Percentiles rank a stretch among this genome's conserved stretches.
Conservation (phyloP, 2,888 invertebrate genomes). For the Phlogophora meticulosa region DNA sequence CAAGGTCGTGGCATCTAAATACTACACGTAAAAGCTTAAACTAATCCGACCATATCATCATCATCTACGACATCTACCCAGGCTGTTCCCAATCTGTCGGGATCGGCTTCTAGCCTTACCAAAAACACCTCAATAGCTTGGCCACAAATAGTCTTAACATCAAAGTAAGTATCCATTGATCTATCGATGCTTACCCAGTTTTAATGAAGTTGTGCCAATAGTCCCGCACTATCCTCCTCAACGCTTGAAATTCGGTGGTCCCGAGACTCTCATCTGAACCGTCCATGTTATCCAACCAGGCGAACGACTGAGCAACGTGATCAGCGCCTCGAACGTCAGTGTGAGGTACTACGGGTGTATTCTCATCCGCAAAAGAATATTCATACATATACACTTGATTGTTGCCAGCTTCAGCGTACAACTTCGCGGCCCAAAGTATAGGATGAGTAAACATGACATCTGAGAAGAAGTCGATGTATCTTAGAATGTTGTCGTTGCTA, state of each 20-base stretch:
- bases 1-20: too few species aligned
- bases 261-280: conserved; percentile 36
- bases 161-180: too few species aligned
- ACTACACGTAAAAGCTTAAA: too few species aligned
- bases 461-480: conserved; percentile 70
- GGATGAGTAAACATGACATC: conserved; percentile 68
- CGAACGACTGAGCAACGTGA: conserved; percentile 68
- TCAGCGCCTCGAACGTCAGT: conserved; percentile 65
- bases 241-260: background rate
- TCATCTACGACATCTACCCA: too few species aligned
- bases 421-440: conserved; percentile 66
- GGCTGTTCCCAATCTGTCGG: too few species aligned
- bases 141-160: too few species aligned
- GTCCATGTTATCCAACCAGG: conserved; percentile 56
- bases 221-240: conserved; percentile 54
- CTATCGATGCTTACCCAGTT: conserved; percentile 5
- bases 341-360: conserved; percentile 60
- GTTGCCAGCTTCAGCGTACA: conserved; percentile 73
- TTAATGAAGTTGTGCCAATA: conserved; percentile 71
- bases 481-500: conserved; percentile 60
- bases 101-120: too few species aligned
- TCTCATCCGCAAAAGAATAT: conserved; percentile 70
- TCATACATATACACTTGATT: conserved; percentile 72
- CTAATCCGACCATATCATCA: too few species aligned
- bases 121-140: too few species aligned